phyloP scores from a whole-genome alignment of 2,888 invertebrate species.

The Tinea semifulvella region DNA sequence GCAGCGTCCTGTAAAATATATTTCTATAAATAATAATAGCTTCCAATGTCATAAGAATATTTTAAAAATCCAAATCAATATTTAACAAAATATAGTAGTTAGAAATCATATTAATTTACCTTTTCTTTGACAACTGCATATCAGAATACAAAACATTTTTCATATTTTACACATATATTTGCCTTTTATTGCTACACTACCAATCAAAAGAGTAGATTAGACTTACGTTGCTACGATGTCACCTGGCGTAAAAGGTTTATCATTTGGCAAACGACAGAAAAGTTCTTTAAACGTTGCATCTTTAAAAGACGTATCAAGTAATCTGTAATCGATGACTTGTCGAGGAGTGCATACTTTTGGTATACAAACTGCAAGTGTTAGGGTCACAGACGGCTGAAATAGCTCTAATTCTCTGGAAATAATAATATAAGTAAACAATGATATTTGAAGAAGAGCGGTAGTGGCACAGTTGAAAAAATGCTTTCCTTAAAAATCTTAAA shows the following conservation, averaged over 20 bases:
- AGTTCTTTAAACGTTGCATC: slow-evolving; percentile 21
- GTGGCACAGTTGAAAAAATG: no score
- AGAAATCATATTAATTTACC: no score
- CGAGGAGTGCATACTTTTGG: slow-evolving; percentile 15
- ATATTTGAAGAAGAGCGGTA: no score
- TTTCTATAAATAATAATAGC: neutral
- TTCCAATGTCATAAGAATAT: no score
- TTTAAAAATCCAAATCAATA: no score
- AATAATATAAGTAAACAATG: neutral
- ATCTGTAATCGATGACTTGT: slow-evolving; percentile 8
- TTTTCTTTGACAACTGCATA: no score
- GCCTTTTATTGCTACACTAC: no score
- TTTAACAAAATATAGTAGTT: no score
- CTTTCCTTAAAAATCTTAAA: no score
- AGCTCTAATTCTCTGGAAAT: neutral
- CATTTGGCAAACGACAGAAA: slow-evolving; percentile 39
- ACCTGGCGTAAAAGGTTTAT: slow-evolving; percentile 33
- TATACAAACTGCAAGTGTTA: slow-evolving; percentile 17
- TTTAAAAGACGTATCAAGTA: neutral
- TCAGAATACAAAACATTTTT: no score
- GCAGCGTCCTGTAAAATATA: slow-evolving; percentile 3
- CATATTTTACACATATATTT: no score
- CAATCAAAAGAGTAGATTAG: no score
- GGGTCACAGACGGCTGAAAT: neutral
- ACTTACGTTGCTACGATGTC: slow-evolving; percentile 42